Evolutionary conservation across 2,113 vertebrate species (phyloP).

Genomic region (Hydrolagus affinis): DNA sequence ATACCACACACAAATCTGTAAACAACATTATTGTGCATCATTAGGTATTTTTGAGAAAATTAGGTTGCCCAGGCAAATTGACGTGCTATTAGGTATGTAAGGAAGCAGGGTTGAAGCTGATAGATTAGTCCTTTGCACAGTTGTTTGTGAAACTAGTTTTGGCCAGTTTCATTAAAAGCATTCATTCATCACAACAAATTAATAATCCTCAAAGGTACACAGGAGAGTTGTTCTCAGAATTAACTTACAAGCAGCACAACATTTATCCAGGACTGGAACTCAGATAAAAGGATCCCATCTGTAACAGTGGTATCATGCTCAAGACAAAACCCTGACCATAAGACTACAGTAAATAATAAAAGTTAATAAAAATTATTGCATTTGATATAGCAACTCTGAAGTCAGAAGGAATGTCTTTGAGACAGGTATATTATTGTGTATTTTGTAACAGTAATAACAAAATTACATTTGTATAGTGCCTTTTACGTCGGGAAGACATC

Average conservation of each 20-base stretch:
- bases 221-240: conserved; percentile 4
- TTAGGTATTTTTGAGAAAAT: conserved; percentile 23
- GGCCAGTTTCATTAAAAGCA: conserved; percentile 27
- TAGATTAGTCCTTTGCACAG: conserved; percentile 26
- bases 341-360: too few species aligned
- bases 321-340: too few species aligned
- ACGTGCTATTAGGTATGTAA: conserved; percentile 21
- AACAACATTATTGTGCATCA: conserved; percentile 28
- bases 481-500: too few species aligned
- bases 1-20: neutral
- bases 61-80: neutral
- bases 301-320: neutral
- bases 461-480: too few species aligned
- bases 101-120: conserved; percentile 23
- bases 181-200: conserved; percentile 27
- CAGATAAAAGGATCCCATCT: too few species aligned
- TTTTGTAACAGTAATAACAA: too few species aligned
- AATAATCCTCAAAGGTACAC: neutral
- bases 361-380: too few species aligned
- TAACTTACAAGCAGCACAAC: neutral
- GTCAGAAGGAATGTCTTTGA: too few species aligned
- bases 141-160: conserved; percentile 26
- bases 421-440: too few species aligned
- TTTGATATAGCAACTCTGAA: too few species aligned
- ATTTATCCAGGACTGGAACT: neutral